Percentiles rank a stretch among this genome's conserved stretches.
Evolutionary conservation across 2,888 invertebrate genomes (phyloP).

Genomic region (Sialis lutaria): DNA sequence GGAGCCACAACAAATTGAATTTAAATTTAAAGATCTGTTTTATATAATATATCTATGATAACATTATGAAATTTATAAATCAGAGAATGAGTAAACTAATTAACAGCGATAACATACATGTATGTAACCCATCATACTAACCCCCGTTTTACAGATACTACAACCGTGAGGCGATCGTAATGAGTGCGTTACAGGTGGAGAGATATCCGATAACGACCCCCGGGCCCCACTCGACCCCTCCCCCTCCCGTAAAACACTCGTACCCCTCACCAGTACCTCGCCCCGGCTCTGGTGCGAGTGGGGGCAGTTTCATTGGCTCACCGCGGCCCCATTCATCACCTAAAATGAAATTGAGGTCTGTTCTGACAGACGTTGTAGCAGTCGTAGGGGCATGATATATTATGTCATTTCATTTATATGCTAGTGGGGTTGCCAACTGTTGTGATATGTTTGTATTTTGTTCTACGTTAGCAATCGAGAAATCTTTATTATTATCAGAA

Average conservation of each 20-base stretch:
- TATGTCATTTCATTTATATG: too few relatives aligned
- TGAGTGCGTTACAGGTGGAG: constrained; percentile 84
- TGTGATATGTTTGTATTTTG: too few relatives aligned
- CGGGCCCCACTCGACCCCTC: constrained; percentile 63
- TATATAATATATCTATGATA: background rate
- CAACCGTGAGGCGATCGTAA: constrained; percentile 80
- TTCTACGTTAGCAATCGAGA: too few relatives aligned
- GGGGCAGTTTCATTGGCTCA: constrained; percentile 34
- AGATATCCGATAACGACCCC: constrained; percentile 79
- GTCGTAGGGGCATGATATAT: too few relatives aligned
- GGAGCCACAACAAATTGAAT: too few relatives aligned
- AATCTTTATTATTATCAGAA: too few relatives aligned
- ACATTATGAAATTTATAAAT: too few relatives aligned
- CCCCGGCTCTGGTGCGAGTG: constrained; percentile 39
- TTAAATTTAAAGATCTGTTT: background rate
- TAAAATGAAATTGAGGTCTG: constrained; percentile 75
- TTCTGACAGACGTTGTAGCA: too few relatives aligned
- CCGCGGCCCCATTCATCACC: constrained; percentile 64
- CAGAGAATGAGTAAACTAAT: too few relatives aligned
- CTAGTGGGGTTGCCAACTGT: too few relatives aligned
- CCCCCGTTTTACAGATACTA: constrained; percentile 50
- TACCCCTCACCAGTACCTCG: constrained; percentile 35
- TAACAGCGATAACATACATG: too few relatives aligned
- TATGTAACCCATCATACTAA: background rate
- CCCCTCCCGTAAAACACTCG: constrained; percentile 34